Conservation (phyloP, 1,140 invertebrate species). For the Neodiprion virginianus region DNA sequence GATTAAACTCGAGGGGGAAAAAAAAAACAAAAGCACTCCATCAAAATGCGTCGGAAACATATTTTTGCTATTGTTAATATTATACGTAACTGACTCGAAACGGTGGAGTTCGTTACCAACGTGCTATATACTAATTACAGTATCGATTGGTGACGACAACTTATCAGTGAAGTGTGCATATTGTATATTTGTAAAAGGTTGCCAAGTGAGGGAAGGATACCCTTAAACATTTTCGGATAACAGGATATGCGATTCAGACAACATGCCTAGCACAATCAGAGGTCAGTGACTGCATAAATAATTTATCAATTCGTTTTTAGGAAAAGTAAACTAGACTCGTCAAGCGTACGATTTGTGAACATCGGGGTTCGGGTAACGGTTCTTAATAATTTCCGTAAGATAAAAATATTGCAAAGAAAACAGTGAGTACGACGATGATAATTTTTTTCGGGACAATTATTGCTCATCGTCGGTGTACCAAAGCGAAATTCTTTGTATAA, state of each 20-base stretch:
- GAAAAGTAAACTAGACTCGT: too few relatives aligned
- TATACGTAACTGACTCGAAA: neutral
- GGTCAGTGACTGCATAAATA: slow-evolving; percentile 55
- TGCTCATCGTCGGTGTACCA: too few relatives aligned
- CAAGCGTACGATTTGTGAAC: neutral
- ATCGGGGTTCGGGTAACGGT: slow-evolving; percentile 39
- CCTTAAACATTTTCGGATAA: slow-evolving; percentile 41
- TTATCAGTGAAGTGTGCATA: slow-evolving; percentile 30
- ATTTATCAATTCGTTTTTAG: too few relatives aligned
- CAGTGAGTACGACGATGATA: too few relatives aligned
- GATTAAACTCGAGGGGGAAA: neutral
- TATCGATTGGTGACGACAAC: slow-evolving; percentile 2
- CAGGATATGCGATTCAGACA: slow-evolving; percentile 57
- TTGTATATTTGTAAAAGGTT: neutral
- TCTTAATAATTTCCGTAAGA: too few relatives aligned
- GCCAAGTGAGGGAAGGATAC: slow-evolving; percentile 14
- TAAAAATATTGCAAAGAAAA: too few relatives aligned
- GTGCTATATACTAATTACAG: neutral
- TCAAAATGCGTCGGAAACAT: slow-evolving; percentile 2
- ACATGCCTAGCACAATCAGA: slow-evolving; percentile 65
- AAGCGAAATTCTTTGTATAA: too few relatives aligned
- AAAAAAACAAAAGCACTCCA: neutral
- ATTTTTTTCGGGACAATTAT: too few relatives aligned
- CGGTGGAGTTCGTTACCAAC: neutral
- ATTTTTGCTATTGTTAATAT: slow-evolving; percentile 4